Conservation (phyloP, 2,888 invertebrate species). For the Camponotus fellah region DNA sequence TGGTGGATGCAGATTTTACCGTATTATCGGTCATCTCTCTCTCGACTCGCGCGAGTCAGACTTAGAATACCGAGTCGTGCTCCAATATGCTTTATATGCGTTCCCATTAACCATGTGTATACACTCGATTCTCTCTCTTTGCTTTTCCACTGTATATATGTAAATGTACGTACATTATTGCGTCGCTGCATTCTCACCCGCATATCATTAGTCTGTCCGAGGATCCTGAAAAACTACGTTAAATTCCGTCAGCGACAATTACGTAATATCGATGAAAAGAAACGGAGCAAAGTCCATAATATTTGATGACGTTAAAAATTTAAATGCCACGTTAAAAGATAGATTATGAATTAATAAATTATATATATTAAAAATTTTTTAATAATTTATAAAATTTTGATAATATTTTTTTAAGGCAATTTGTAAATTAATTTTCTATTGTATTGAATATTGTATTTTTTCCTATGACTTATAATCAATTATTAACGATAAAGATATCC, state of each 20-base stretch:
- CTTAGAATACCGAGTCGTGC: constrained; percentile 54
- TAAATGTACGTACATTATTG: background rate
- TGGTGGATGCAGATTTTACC: constrained; percentile 39
- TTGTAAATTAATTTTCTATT: background rate
- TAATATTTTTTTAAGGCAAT: background rate
- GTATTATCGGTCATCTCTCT: constrained; percentile 64
- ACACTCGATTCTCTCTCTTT: constrained; percentile 27
- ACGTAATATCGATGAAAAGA: constrained; percentile 57
- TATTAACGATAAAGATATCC: background rate
- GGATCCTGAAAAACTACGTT: constrained; percentile 6
- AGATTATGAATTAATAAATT: background rate
- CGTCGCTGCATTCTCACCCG: constrained; percentile 58
- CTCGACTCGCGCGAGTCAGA: constrained; percentile 20
- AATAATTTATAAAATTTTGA: background rate
- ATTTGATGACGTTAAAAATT: background rate
- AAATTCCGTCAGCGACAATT: constrained; percentile 36
- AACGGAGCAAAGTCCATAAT: background rate
- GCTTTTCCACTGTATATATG: background rate
- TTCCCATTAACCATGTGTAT: constrained; percentile 59
- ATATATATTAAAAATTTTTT: background rate
- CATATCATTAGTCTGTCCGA: constrained; percentile 26
- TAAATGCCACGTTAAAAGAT: background rate
- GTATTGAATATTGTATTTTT: background rate
- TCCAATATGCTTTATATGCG: constrained; percentile 62
- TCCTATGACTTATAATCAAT: background rate